Conservation (phyloP, 2,888 invertebrate species). For the Chymomyza fuscimana region DNA sequence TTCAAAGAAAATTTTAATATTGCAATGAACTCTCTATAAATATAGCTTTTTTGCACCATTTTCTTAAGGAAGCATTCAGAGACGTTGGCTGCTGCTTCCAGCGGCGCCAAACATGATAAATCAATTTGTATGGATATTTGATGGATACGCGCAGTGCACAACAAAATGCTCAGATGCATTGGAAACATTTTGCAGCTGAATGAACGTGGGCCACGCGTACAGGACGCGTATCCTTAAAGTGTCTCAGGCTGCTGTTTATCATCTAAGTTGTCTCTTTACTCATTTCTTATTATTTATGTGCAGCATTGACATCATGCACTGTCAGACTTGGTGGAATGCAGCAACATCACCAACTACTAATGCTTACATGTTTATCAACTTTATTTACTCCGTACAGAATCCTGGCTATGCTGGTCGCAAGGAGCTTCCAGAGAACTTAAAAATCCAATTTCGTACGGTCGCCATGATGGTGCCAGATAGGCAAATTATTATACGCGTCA, state of each 20-base stretch:
- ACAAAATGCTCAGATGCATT: neutral
- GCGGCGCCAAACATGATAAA: slow-evolving; percentile 40
- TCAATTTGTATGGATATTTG: slow-evolving; percentile 43
- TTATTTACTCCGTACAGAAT: slow-evolving; percentile 83
- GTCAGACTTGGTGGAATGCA: neutral
- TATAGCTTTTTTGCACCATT: neutral
- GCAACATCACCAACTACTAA: neutral
- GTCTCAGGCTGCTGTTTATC: neutral
- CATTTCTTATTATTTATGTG: neutral
- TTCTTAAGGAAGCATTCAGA: neutral
- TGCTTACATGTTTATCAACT: neutral
- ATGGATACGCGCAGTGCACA: neutral
- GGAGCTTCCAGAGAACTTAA: slow-evolving; percentile 97
- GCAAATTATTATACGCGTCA: slow-evolving; percentile 97
- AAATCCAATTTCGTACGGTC: slow-evolving; percentile 98
- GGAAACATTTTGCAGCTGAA: neutral
- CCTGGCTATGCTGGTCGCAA: slow-evolving; percentile 98
- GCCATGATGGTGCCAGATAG: slow-evolving; percentile 99
- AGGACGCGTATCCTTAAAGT: neutral
- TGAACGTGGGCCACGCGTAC: neutral
- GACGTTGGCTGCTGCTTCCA: neutral
- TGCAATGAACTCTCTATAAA: neutral
- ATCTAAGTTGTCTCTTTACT: neutral
- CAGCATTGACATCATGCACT: neutral
- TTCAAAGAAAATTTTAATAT: neutral